These are phyloP conservation scores for Chiloscyllium punctatum DNA, from an alignment of 2,797 vertebrate genomes.

Conservation along the genomic window DNA sequence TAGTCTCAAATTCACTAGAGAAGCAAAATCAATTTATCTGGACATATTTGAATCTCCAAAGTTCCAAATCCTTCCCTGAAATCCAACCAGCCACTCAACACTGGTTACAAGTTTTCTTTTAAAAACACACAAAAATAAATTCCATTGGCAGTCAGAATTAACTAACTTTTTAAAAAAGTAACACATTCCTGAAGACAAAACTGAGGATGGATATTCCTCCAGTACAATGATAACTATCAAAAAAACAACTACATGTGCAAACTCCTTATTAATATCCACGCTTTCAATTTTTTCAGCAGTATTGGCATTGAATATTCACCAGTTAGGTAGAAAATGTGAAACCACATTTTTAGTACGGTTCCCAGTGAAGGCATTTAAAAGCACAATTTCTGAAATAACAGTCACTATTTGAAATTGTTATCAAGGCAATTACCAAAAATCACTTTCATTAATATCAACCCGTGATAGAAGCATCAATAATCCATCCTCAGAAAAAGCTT, in stretches of 20 bases:
- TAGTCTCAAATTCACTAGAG: neutral
- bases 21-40: neutral
- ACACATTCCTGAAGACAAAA: neutral
- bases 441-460: neutral
- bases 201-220: conserved; percentile 14
- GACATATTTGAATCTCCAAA: neutral
- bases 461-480: neutral
- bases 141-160: neutral
- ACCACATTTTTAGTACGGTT: neutral
- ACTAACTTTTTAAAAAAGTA: neutral
- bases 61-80: neutral
- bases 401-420: neutral
- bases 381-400: neutral
- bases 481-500: neutral
- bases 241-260: conserved; percentile 24
- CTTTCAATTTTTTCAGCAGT: neutral
- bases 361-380: neutral
- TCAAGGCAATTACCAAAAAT: neutral
- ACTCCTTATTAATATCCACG: neutral
- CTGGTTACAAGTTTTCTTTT: neutral
- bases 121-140: neutral
- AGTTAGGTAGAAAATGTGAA: neutral
- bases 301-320: neutral
- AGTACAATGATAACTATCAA: conserved; percentile 20
- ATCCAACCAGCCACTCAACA: neutral